Conservation (phyloP, 2,113 vertebrate genomes). For the Zapus hudsonius region DNA sequence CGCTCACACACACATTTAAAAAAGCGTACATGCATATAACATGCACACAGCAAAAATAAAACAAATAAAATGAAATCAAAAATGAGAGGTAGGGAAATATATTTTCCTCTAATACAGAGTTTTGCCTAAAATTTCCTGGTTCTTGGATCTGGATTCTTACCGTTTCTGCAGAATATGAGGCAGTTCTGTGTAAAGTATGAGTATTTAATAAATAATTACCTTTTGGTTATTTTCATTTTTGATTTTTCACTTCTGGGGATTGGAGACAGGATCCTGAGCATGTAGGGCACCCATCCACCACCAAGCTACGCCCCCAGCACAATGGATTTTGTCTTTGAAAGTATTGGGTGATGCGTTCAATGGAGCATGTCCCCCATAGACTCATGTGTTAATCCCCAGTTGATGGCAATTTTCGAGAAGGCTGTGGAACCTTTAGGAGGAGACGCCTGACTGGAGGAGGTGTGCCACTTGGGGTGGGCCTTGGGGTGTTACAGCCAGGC, state of each 20-base stretch:
- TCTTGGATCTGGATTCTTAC: neutral
- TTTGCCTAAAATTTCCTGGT: neutral
- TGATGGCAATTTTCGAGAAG: too few relatives aligned
- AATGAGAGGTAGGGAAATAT: neutral
- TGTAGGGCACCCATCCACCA: neutral
- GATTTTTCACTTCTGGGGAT: neutral
- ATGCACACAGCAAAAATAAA: too few relatives aligned
- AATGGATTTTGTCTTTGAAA: slow-evolving; percentile 18
- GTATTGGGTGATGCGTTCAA: too few relatives aligned
- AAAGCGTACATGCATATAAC: too few relatives aligned
- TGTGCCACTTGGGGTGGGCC: too few relatives aligned
- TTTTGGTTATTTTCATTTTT: neutral
- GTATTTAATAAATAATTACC: neutral
- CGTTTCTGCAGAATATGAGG: neutral
- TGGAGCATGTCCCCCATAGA: too few relatives aligned
- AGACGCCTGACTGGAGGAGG: too few relatives aligned
- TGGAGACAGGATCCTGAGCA: neutral
- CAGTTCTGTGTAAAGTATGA: neutral
- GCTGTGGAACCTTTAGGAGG: too few relatives aligned
- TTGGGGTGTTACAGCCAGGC: too few relatives aligned
- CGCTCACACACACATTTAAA: too few relatives aligned
- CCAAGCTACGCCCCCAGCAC: neutral
- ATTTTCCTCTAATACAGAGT: neutral
- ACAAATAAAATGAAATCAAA: too few relatives aligned
- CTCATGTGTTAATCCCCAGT: too few relatives aligned